Evolutionary conservation across 2,797 vertebrate genomes (phyloP), one percentile per base, ranked within the genome.

Genomic region (Xenops minutus): DNA sequence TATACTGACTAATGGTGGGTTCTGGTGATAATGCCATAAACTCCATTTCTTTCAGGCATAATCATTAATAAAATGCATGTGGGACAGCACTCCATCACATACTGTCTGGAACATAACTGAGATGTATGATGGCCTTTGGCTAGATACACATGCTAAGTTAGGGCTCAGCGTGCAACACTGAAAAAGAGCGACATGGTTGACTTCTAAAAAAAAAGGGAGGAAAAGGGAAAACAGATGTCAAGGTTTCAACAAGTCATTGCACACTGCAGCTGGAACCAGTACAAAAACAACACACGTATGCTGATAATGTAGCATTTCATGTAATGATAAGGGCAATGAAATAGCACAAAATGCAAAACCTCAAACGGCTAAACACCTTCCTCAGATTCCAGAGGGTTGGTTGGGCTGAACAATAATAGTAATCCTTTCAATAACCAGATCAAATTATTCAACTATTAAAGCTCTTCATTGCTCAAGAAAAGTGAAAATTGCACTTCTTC

Each of bases 181-280:
- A 56, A 79, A 85, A 73, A 73, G 46, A 84, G n/a, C 2, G 37
- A 94, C 83, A 92, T 55, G 96, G 85, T 82, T 94, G 91, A 91
- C 56, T 95, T 91, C 89, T 62, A 59, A 83, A 96, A 96, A 95
- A 95, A 94, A 91, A 80, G 43, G 19, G 26, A 75, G 41, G 72
- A 88, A 92, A 89, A 96, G 64, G 41, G 55, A 93, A 96, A 96
- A 96, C 88, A 96, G 94, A 96, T 91, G 87, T 91, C 69, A 87
- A 72, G 49, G 69, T 92, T 95, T 96, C 94, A 90, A 89, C 83
- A 93, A 92, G 75, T 93, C 93, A 56, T 44, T 93, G 58, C 64
- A 81, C 52, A 88, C 55, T 76, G 55, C 34, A 92, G 87, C 89
- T 93, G 95, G 88, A 95, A 89, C 48, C 72, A 88, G 85, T 34